Evolutionary conservation across 2,888 invertebrate genomes (phyloP).

Genomic region (Adelognathus sp.): DNA sequence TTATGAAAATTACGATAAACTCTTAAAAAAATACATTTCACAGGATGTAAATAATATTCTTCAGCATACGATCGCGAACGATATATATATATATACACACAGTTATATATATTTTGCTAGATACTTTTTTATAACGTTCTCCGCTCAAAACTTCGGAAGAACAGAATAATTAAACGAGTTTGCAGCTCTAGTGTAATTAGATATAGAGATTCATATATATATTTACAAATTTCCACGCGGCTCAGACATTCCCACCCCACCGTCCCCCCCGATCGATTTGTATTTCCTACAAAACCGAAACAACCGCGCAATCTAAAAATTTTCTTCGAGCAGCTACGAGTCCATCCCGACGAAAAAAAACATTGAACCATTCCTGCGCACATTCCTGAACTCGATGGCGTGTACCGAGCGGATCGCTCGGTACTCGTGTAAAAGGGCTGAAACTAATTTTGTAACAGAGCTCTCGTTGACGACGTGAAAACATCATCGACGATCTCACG

Average conservation of each 20-base stretch:
- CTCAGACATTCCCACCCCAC: conserved; percentile 2
- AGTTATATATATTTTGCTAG: conserved; percentile 70
- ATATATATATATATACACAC: conserved; percentile 48
- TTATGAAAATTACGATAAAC: not conserved
- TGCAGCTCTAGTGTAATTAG: conserved; percentile 17
- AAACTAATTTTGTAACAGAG: conserved; percentile 8
- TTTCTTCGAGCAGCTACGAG: conserved; percentile 14
- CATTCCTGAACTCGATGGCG: not conserved
- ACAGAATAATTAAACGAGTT: not conserved
- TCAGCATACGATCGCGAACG: conserved; percentile 33
- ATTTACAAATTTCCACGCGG: conserved; percentile 15
- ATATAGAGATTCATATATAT: not conserved
- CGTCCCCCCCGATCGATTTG: conserved; percentile 9
- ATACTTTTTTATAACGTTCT: conserved; percentile 66
- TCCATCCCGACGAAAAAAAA: conserved; percentile 11
- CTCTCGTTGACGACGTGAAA: not conserved
- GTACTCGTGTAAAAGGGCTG: not conserved
- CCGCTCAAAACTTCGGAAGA: conserved; percentile 12
- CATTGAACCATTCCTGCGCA: not conserved
- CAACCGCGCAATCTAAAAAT: not conserved
- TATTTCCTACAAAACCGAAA: not conserved
- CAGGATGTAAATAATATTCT: conserved; percentile 53
- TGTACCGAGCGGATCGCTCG: not conserved
- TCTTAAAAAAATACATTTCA: not conserved
- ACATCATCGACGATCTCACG: not conserved